Conservation (phyloP, 1,140 invertebrate species). For the Oryzaephilus surinamensis region DNA sequence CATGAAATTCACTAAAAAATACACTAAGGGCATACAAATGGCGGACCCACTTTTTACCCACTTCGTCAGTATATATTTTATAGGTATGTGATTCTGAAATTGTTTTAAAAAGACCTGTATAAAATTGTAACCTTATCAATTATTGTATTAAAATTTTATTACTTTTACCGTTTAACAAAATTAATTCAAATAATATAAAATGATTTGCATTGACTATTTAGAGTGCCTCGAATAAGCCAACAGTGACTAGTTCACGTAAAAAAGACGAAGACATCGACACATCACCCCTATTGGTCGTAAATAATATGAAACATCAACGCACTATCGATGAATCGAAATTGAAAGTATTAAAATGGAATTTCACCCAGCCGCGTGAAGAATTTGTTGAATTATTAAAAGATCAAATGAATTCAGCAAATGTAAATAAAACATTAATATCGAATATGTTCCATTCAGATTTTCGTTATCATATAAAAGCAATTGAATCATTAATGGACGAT, state of each 20-base stretch:
- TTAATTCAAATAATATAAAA: not conserved
- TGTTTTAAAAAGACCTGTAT: too few relatives aligned
- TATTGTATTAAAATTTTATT: too few relatives aligned
- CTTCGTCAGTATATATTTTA: too few relatives aligned
- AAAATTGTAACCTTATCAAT: too few relatives aligned
- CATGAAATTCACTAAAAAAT: too few relatives aligned
- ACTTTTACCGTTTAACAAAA: too few relatives aligned
- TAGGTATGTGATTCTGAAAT: too few relatives aligned
- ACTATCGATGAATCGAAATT: slow-evolving; percentile 87
- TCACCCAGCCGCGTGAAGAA: slow-evolving; percentile 82
- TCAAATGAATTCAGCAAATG: slow-evolving; percentile 79
- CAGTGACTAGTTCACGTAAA: slow-evolving; percentile 43
- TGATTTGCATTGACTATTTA: not conserved
- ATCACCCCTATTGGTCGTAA: slow-evolving; percentile 69
- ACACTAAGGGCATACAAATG: too few relatives aligned
- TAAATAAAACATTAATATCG: slow-evolving; percentile 74
- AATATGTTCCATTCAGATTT: slow-evolving; percentile 96
- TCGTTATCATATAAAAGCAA: slow-evolving; percentile 91
- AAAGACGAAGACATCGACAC: slow-evolving; percentile 81
- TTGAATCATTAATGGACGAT: slow-evolving; percentile 81
- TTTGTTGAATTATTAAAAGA: slow-evolving; percentile 86
- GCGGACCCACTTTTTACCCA: too few relatives aligned
- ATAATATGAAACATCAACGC: slow-evolving; percentile 82
- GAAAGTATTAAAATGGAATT: slow-evolving; percentile 93
- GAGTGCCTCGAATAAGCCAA: slow-evolving; percentile 8